Percentiles rank a stretch among this genome's conserved stretches.
phyloP scores from a whole-genome alignment of 1,140 invertebrate species.

The Drosophila sturtevanti region DNA sequence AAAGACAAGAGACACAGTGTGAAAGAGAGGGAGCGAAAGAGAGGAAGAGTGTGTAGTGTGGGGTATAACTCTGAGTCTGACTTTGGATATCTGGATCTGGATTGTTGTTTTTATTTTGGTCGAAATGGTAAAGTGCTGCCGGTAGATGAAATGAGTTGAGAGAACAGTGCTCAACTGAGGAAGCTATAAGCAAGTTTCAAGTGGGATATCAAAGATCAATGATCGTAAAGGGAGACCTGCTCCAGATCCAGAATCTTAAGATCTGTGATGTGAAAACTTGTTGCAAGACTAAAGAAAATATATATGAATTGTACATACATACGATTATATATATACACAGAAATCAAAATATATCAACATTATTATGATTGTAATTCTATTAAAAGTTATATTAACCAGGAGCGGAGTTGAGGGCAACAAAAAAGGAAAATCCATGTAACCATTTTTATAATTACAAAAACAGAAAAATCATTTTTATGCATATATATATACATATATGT shows the following conservation, averaged over 20 bases:
- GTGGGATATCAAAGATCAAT: conserved; percentile 73
- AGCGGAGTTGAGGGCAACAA: too few relatives aligned
- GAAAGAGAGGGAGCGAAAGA: too few relatives aligned
- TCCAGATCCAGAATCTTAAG: conserved; percentile 8
- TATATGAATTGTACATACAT: not conserved
- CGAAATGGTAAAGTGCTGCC: conserved; percentile 24
- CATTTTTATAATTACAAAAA: too few relatives aligned
- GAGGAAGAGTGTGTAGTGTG: too few relatives aligned
- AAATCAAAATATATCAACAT: not conserved
- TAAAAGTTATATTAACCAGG: not conserved
- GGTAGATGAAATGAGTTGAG: conserved; percentile 1
- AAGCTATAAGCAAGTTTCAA: conserved; percentile 60
- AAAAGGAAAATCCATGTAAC: too few relatives aligned
- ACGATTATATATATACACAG: not conserved
- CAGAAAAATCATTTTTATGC: too few relatives aligned
- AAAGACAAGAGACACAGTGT: too few relatives aligned
- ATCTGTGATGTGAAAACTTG: not conserved
- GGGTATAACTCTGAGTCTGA: not conserved
- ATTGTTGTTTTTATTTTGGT: conserved; percentile 25
- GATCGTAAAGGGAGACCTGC: conserved; percentile 45
- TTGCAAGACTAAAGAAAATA: not conserved
- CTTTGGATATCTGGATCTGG: not conserved
- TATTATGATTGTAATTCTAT: not conserved
- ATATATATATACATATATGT: too few relatives aligned
- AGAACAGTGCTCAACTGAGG: conserved; percentile 53